A percentile compares a stretch with the other conserved stretches of the same genome.
Conservation (phyloP, 2,797 vertebrate species). For the Tympanoctomys barrerae region DNA sequence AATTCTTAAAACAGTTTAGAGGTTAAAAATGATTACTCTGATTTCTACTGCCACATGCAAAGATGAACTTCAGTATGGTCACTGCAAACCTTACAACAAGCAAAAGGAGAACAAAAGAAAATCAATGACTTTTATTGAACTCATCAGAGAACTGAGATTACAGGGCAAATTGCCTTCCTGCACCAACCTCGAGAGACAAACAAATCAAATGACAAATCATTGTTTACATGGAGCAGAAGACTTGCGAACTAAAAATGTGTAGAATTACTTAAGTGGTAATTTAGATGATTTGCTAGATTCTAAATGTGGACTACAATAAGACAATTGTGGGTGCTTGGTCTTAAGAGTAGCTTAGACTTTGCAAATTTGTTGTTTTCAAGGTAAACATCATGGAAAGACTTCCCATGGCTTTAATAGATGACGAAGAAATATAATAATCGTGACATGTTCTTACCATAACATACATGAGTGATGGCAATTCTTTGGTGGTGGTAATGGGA, state of each 20-base stretch:
- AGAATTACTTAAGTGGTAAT: background rate
- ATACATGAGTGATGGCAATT: background rate
- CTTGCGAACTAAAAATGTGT: background rate
- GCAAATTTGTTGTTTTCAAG: background rate
- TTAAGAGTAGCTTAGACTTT: background rate
- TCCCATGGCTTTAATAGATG: background rate
- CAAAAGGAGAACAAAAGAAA: slow-evolving; percentile 73
- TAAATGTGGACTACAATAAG: background rate
- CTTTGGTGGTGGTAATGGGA: background rate
- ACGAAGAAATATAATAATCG: background rate
- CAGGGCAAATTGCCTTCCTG: slow-evolving; percentile 48
- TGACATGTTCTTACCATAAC: background rate
- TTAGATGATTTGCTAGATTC: background rate
- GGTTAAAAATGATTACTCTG: slow-evolving; percentile 29
- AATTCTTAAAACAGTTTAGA: slow-evolving; percentile 8
- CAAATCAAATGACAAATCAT: slow-evolving; percentile 27
- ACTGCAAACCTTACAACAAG: slow-evolving; percentile 47
- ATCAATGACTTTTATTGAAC: slow-evolving; percentile 67
- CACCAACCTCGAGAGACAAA: background rate
- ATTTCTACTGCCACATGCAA: background rate
- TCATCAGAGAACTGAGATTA: slow-evolving; percentile 60
- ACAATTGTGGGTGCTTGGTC: background rate
- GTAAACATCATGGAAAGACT: background rate
- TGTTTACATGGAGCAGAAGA: background rate
- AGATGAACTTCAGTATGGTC: slow-evolving; percentile 50